Evolutionary conservation across 1,140 invertebrate species (phyloP).

Genomic region (Whitmania pigra): DNA sequence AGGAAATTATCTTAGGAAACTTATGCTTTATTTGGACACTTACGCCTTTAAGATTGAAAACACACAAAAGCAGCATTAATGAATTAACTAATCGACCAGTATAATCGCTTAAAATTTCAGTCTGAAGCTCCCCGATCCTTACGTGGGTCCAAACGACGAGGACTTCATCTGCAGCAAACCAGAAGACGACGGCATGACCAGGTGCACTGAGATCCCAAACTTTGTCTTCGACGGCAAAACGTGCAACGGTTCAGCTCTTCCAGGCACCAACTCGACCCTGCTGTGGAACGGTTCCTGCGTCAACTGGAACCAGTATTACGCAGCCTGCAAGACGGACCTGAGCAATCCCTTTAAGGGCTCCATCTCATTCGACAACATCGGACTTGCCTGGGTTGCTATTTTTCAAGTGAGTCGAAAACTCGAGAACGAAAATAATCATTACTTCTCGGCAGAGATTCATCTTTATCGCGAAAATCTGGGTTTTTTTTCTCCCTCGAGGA

Average conservation of each 20-base stretch:
- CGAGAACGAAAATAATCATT: too few species aligned
- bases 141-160: conserved; percentile 51
- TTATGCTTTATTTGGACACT: too few species aligned
- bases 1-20: too few species aligned
- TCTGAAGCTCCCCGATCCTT: conserved; percentile 29
- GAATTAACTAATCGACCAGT: not conserved
- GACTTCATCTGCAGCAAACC: conserved; percentile 93
- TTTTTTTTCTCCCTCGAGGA: too few species aligned
- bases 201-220: conserved; percentile 71
- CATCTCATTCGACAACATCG: conserved; percentile 98
- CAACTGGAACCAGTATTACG: conserved; percentile 99
- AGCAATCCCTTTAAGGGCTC: conserved; percentile 97
- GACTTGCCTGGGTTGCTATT: conserved; percentile 97
- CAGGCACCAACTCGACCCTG: conserved; percentile 34
- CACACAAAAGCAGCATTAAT: too few species aligned
- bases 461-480: too few species aligned
- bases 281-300: conserved; percentile 57
- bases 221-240: conserved; percentile 55
- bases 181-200: conserved; percentile 87
- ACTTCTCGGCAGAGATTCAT: too few species aligned
- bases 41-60: too few species aligned
- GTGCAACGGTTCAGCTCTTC: conserved; percentile 47
- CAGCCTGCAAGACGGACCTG: conserved; percentile 75
- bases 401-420: conserved; percentile 69
- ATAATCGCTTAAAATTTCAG: conserved; percentile 26